phyloP scores from a whole-genome alignment of 1,140 invertebrate genomes.

The Drosophila melanica region DNA sequence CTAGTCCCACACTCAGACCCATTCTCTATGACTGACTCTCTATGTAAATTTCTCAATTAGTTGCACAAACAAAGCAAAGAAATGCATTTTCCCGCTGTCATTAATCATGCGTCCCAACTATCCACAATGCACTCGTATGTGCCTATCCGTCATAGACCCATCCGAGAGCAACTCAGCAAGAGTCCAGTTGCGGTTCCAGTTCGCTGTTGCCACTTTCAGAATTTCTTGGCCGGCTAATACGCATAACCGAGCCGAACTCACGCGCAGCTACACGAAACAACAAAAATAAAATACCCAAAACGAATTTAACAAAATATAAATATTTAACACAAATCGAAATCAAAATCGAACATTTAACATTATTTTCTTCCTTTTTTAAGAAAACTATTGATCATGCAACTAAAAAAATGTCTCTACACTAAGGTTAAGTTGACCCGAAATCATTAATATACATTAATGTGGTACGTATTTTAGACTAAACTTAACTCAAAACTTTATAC shows the following conservation, averaged over 20 bases:
- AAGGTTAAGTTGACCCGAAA: no score
- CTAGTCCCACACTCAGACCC: not conserved
- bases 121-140: conserved; percentile 16
- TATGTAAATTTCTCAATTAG: conserved; percentile 63
- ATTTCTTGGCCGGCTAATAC: conserved; percentile 31
- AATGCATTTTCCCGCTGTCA: conserved; percentile 49
- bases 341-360: no score
- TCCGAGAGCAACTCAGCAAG: conserved; percentile 43
- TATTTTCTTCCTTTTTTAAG: no score
- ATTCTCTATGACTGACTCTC: conserved; percentile 5
- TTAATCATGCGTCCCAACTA: conserved; percentile 53
- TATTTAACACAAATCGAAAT: not conserved
- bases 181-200: conserved; percentile 39
- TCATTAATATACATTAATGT: no score
- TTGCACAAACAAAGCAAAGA: conserved; percentile 53
- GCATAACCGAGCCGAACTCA: conserved; percentile 16
- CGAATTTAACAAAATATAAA: not conserved
- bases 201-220: conserved; percentile 10
- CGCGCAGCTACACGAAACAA: conserved; percentile 5
- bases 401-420: no score
- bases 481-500: no score
- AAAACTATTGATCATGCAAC: no score
- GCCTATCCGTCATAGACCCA: conserved; percentile 17
- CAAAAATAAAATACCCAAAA: not conserved
- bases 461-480: no score